These are phyloP conservation scores for Dicerorhinus sumatrensis DNA, from an alignment of 2,113 vertebrate species.

Conservation along the genomic window DNA sequence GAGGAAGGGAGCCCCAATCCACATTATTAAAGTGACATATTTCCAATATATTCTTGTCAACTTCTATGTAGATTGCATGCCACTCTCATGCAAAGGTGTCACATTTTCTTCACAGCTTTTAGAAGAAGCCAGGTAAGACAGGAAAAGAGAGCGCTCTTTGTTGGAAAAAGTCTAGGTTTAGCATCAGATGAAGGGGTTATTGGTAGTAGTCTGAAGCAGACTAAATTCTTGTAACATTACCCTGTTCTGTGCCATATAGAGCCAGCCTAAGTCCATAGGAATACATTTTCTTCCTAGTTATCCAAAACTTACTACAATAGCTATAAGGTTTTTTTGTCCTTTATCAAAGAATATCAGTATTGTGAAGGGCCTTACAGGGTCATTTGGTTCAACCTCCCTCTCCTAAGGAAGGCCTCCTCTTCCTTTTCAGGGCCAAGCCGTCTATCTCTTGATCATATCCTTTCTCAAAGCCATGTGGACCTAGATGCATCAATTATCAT, in stretches of 20 bases:
- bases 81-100: conserved; percentile 24
- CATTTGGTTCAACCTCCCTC: neutral
- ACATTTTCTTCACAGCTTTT: neutral
- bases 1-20: neutral
- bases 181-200: neutral
- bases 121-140: neutral
- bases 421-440: neutral
- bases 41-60: conserved; percentile 27
- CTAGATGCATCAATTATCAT: neutral
- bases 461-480: neutral
- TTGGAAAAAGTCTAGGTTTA: neutral
- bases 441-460: neutral
- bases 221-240: neutral
- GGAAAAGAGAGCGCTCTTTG: neutral
- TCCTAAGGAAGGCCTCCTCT: neutral
- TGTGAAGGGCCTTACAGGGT: neutral
- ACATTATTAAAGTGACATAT: conserved; percentile 33
- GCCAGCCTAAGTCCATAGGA: neutral
- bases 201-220: neutral
- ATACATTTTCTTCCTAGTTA: neutral
- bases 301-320: neutral
- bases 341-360: neutral
- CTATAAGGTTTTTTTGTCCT: neutral
- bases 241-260: neutral
- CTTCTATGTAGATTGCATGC: neutral